phyloP scores from a whole-genome alignment of 64 coral and sea anemone genomes.

The Montipora efflorescens region DNA sequence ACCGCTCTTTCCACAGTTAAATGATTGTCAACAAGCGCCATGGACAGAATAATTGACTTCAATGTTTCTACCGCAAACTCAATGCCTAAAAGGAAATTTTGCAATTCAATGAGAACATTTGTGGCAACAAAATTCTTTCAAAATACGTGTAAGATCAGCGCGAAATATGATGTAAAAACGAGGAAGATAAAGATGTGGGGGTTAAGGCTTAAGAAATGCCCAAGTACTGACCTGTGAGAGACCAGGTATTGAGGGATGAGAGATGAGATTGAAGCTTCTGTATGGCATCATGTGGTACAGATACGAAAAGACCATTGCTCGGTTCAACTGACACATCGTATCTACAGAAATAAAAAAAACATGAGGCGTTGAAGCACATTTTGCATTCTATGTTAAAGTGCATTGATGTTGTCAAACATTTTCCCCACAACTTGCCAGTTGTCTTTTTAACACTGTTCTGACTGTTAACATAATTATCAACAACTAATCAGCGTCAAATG shows the following conservation, averaged over 20 bases:
- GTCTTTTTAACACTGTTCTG: no score
- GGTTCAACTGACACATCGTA: constrained; percentile 45
- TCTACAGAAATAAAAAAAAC: not conserved
- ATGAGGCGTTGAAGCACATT: not conserved
- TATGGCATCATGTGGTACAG: constrained; percentile 43
- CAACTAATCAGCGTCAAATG: no score
- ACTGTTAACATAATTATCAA: no score
- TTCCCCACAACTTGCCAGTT: no score
- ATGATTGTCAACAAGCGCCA: constrained; percentile 85
- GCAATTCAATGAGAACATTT: no score
- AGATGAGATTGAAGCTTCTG: constrained; percentile 38
- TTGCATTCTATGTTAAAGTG: not conserved
- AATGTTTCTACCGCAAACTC: constrained; percentile 94
- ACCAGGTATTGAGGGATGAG: constrained; percentile 55
- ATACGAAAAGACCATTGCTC: constrained; percentile 33
- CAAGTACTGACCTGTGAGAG: constrained; percentile 35
- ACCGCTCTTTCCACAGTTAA: constrained; percentile 91
- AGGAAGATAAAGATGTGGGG: no score
- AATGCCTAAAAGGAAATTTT: constrained; percentile 68
- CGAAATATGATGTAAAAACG: no score
- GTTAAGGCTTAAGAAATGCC: not conserved
- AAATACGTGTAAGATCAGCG: not conserved
- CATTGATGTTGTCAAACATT: not conserved
- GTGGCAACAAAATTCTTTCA: no score
- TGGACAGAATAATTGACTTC: constrained; percentile 85